phyloP scores from a whole-genome alignment of 2,888 invertebrate species.

The Aphrophora alni region DNA sequence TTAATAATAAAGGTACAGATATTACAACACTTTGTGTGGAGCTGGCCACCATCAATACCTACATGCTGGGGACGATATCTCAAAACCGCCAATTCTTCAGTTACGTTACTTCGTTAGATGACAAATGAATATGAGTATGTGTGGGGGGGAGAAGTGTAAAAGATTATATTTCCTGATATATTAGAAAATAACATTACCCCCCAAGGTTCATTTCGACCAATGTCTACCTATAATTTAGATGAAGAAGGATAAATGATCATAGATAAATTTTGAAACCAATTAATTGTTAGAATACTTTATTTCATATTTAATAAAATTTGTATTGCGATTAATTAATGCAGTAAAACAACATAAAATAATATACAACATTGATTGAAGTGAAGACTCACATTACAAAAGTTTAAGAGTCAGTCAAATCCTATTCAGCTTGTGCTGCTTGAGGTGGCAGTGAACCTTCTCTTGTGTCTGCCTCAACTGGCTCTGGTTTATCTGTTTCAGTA shows the following conservation, averaged over 20 bases:
- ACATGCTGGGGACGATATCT: slow-evolving; percentile 11
- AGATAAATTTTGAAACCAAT: background rate
- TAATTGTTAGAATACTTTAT: background rate
- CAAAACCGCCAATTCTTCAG: slow-evolving; percentile 15
- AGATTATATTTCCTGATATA: too few species aligned
- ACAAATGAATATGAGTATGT: too few species aligned
- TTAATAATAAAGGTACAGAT: slow-evolving; percentile 7
- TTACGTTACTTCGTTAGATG: too few species aligned
- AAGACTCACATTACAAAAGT: slow-evolving; percentile 34
- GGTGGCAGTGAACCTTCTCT: slow-evolving; percentile 24
- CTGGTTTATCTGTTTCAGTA: slow-evolving; percentile 28
- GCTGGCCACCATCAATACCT: background rate
- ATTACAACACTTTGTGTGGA: slow-evolving; percentile 21
- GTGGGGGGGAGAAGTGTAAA: too few species aligned
- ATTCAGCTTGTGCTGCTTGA: slow-evolving; percentile 16
- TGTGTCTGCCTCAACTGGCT: slow-evolving; percentile 31
- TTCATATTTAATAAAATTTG: background rate
- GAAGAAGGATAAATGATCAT: background rate
- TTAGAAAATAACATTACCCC: too few species aligned
- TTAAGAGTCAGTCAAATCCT: slow-evolving; percentile 34
- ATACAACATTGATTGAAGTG: background rate
- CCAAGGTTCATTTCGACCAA: too few species aligned
- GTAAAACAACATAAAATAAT: background rate
- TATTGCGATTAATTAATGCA: background rate
- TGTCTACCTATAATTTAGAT: too few species aligned